Conservation (phyloP, 2,797 vertebrate genomes). For the Danio choprae region DNA sequence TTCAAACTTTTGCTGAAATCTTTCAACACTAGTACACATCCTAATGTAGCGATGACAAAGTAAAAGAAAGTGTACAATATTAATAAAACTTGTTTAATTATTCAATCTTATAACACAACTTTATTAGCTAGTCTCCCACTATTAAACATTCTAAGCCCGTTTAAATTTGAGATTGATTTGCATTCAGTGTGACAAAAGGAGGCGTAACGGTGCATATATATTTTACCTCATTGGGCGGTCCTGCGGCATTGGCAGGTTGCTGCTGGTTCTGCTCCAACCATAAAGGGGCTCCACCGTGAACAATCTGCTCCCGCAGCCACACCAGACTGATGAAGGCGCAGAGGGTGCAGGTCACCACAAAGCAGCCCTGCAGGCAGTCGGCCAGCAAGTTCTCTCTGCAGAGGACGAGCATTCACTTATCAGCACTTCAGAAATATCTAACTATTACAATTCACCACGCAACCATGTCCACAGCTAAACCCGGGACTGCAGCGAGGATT, state of each 20-base stretch:
- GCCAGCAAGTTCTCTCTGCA: conserved; percentile 95
- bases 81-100: not conserved
- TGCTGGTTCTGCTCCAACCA: conserved; percentile 96
- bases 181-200: not conserved
- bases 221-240: conserved; percentile 90
- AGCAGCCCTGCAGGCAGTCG: conserved; percentile 98
- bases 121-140: too few species aligned
- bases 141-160: not conserved
- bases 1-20: not conserved
- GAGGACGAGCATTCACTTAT: conserved; percentile 1
- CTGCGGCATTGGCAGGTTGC: conserved; percentile 84
- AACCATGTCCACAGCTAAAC: not conserved
- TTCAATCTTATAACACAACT: not conserved
- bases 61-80: not conserved
- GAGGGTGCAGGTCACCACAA: conserved; percentile 97
- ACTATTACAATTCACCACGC: conserved; percentile 4
- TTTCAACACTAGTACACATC: not conserved
- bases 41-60: not conserved
- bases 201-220: not conserved
- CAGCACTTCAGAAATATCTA: conserved; percentile 26
- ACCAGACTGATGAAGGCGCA: conserved; percentile 99
- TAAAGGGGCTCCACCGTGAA: conserved; percentile 95
- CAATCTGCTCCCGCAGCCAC: conserved; percentile 97
- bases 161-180: not conserved
- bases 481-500: not conserved